These are phyloP conservation scores for Rhyacophila evoluta DNA, from an alignment of 2,888 invertebrate genomes.

Conservation along the genomic window DNA sequence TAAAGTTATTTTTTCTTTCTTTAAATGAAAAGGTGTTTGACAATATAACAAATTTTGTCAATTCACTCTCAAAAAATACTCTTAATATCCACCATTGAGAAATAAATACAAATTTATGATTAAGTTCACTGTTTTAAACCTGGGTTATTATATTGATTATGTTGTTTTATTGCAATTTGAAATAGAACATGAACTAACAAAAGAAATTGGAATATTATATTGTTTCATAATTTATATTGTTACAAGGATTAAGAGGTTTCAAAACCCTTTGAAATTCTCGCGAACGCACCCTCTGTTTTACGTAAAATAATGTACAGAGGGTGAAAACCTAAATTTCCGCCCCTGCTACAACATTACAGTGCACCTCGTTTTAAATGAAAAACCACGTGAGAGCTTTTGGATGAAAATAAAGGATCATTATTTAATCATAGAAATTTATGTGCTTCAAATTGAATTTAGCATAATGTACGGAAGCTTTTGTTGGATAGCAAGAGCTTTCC, in stretches of 20 bases:
- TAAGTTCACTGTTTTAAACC: too few species aligned
- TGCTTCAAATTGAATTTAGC: not conserved
- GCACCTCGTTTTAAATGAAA: slow-evolving; percentile 11
- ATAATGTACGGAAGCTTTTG: not conserved
- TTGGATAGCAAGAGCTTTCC: not conserved
- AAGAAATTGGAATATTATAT: not conserved
- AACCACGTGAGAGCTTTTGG: slow-evolving; percentile 6
- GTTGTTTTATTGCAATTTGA: too few species aligned
- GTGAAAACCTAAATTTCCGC: slow-evolving; percentile 6
- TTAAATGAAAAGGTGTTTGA: too few species aligned
- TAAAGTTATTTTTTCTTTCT: too few species aligned
- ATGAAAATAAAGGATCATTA: slow-evolving; percentile 19
- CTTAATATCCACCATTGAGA: too few species aligned
- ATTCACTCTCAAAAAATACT: too few species aligned
- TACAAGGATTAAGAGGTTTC: not conserved
- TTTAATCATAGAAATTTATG: slow-evolving; percentile 24
- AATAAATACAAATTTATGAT: too few species aligned
- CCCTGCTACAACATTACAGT: not conserved
- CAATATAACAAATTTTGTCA: too few species aligned
- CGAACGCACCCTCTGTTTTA: slow-evolving; percentile 3
- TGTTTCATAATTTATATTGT: not conserved
- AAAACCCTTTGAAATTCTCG: slow-evolving; percentile 10
- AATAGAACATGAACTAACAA: too few species aligned
- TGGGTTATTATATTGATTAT: too few species aligned
- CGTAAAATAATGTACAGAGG: not conserved